These are phyloP conservation scores for Rambutsinella grinnellia DNA, from an alignment of 2,888 invertebrate genomes.

Conservation along the genomic window DNA sequence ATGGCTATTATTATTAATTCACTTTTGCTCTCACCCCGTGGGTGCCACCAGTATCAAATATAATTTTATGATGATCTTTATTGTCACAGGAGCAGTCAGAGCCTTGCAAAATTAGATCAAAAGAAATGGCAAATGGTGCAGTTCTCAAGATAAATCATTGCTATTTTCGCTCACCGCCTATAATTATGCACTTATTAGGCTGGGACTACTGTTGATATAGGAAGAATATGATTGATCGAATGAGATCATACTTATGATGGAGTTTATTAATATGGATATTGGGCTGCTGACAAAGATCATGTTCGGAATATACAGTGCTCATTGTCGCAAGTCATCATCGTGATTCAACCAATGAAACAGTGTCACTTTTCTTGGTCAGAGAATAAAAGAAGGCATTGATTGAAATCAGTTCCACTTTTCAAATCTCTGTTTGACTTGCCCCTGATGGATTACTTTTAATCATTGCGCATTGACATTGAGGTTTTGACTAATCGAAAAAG, in stretches of 20 bases:
- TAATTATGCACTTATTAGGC: background rate
- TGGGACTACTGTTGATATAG: background rate
- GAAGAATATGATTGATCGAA: slow-evolving; percentile 32
- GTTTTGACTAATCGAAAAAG: too few relatives aligned
- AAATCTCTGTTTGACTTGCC: background rate
- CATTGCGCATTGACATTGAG: too few relatives aligned
- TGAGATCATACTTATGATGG: slow-evolving; percentile 30
- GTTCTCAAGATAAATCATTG: slow-evolving; percentile 40
- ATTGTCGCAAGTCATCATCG: background rate
- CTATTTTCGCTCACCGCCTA: background rate
- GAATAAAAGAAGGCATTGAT: background rate
- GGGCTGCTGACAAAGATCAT: too few relatives aligned
- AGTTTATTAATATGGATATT: slow-evolving; percentile 26
- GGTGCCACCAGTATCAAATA: too few relatives aligned
- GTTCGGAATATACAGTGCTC: too few relatives aligned
- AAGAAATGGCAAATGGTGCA: slow-evolving; percentile 15
- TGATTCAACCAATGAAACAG: too few relatives aligned
- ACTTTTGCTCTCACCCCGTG: background rate
- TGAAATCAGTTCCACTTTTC: slow-evolving; percentile 17
- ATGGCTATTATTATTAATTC: slow-evolving; percentile 12
- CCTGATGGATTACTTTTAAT: background rate
- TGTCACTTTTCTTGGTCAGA: background rate
- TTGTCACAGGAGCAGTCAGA: background rate
- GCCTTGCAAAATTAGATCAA: slow-evolving; percentile 33
- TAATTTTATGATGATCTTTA: background rate